These are phyloP conservation scores for Neodontobutis hainanensis DNA, from an alignment of 2,113 vertebrate genomes.

Conservation along the genomic window DNA sequence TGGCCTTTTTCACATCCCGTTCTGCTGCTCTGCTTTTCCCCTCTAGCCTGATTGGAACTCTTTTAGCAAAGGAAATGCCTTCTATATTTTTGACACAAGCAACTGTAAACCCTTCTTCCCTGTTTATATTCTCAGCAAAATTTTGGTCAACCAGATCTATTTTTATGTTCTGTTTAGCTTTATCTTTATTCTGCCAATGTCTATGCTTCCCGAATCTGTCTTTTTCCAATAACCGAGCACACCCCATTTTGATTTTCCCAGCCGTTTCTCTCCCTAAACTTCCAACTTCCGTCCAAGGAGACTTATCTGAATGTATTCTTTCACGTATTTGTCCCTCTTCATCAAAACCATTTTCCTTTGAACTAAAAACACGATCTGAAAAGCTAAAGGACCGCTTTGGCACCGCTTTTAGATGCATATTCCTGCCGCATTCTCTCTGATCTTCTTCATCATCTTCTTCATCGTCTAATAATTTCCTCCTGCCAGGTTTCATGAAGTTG, in stretches of 20 bases:
- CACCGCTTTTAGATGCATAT: conserved; percentile 27
- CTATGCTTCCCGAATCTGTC: conserved; percentile 25
- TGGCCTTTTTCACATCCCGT: conserved; percentile 34
- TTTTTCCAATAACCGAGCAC: conserved; percentile 22
- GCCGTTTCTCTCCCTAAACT: conserved; percentile 31
- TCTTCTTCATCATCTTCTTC: conserved; percentile 35
- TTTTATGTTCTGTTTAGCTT: conserved; percentile 34
- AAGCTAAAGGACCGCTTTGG: conserved; percentile 77
- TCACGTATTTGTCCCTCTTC: conserved; percentile 18
- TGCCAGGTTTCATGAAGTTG: conserved; percentile 60
- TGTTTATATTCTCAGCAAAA: conserved; percentile 30
- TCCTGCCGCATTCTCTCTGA: conserved; percentile 12
- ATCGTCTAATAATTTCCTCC: conserved; percentile 50
- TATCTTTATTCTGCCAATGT: conserved; percentile 8
- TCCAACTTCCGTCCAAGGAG: conserved; percentile 5
- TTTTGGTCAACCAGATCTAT: conserved; percentile 21
- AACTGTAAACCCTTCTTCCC: conserved; percentile 65
- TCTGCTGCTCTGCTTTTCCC: conserved; percentile 52
- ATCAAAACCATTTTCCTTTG: conserved; percentile 54
- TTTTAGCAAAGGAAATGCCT: conserved; percentile 67
- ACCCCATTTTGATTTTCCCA: conserved; percentile 33
- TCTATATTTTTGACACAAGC: conserved; percentile 69
- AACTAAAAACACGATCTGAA: conserved; percentile 61
- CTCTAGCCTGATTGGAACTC: conserved; percentile 66
- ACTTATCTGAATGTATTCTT: conserved; percentile 54